Evolutionary conservation across 2,888 invertebrate species (phyloP), one percentile per base, ranked within the genome.

Genomic region (Cosmia pyralina): DNA sequence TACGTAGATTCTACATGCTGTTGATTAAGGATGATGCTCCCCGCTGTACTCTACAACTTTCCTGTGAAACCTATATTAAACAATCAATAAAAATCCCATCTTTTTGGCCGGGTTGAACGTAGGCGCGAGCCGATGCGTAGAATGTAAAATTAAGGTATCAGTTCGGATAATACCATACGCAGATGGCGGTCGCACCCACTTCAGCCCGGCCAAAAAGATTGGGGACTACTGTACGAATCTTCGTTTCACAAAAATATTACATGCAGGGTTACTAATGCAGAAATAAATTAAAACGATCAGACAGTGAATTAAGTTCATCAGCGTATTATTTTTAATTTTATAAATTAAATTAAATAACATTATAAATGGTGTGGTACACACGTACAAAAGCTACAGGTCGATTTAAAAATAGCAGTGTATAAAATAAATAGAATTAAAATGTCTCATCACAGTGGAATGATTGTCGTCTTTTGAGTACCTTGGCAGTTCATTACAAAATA

Each of bases 301-400:
- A 50, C 50, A 13, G 19, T 28, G 15, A 41, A 38, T 58, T 41
- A 11, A 46, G 53, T 72, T 80, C 57, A 59, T 65, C 63, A 72
- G 80, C 63, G 11, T 72, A 69, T 57, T 55, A 72, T 70, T 73
- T 80, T 77, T 67, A 38, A 77, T 68, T 73, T 53, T 60, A 70
- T 69, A 19, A 57, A 50, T 58, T 58, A 67, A 72, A 69, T 69
- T 38, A 76, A 60, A 67, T 67, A 60, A 69, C 57, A 69, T 65
- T 50, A 55, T 67, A 69, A 60, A 71, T 53, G 44, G 34, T 75
- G 66, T 72, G 65, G 60, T 71, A 83, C 64, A 81, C 69, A 82
- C 59, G 73, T 83, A 84, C 46, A 85, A 85, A 85, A 83, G 70
- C 82, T 83, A 85, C 75, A 70, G 28, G 13, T 28, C 17, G 28